phyloP scores from a whole-genome alignment of 2,797 vertebrate species.

The Pipistrellus nathusii region DNA sequence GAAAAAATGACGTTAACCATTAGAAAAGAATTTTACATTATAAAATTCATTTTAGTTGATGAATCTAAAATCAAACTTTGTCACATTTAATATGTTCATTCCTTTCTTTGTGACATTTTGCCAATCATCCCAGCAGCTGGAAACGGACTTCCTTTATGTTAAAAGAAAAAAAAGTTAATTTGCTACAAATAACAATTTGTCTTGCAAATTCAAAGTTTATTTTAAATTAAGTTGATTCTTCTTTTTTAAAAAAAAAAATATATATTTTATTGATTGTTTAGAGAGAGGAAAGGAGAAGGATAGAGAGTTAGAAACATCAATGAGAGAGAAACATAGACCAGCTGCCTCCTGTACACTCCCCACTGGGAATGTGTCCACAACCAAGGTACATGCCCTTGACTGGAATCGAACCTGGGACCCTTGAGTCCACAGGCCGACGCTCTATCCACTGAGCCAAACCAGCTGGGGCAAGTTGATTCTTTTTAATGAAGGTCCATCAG shows the following conservation, averaged over 20 bases:
- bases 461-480: no score
- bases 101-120: background rate
- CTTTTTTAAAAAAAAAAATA: no score
- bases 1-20: background rate
- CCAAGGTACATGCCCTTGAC: no score
- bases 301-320: no score
- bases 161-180: background rate
- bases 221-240: slow-evolving; percentile 36
- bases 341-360: no score
- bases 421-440: no score
- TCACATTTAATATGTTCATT: background rate
- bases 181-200: slow-evolving; percentile 30
- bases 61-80: background rate
- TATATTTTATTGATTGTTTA: no score
- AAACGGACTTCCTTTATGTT: background rate
- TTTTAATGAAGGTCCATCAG: background rate
- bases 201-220: slow-evolving; percentile 40
- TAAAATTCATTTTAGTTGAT: background rate
- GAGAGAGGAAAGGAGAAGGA: no score
- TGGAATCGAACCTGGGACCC: no score
- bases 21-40: slow-evolving; percentile 24
- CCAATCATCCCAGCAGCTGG: background rate
- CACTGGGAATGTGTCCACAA: no score
- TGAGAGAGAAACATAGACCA: no score
- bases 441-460: no score